Conservation (phyloP, 2,888 invertebrate species). For the Agriopis marginaria region DNA sequence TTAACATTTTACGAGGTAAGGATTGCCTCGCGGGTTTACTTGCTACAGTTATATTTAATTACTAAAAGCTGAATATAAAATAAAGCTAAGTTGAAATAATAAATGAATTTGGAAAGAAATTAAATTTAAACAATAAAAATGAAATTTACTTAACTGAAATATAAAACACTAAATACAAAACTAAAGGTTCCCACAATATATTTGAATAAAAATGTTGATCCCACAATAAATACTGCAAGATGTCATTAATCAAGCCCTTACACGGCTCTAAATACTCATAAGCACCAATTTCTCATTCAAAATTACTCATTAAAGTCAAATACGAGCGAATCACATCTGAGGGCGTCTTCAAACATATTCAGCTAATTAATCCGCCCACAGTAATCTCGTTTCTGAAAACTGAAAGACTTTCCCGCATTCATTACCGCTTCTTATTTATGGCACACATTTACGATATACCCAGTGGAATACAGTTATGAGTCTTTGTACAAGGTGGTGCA, state of each 20-base stretch:
- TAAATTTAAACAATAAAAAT: too few species aligned
- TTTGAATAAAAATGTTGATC: neutral
- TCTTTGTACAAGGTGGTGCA: neutral
- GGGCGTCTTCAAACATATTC: conserved; percentile 34
- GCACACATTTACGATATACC: conserved; percentile 22
- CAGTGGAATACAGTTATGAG: conserved; percentile 9
- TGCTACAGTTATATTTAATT: too few species aligned
- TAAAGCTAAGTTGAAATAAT: too few species aligned
- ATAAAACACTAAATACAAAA: too few species aligned
- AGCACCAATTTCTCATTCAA: conserved; percentile 13
- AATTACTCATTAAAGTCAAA: conserved; percentile 31
- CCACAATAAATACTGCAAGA: neutral
- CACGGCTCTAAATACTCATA: conserved; percentile 11
- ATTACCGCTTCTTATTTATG: conserved; percentile 35
- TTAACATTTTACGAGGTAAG: too few species aligned
- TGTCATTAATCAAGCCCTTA: conserved; percentile 7
- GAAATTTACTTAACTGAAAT: too few species aligned
- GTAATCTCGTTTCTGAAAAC: conserved; percentile 28
- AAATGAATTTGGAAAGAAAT: too few species aligned
- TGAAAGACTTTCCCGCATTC: conserved; percentile 30
- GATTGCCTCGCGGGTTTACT: too few species aligned
- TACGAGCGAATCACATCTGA: conserved; percentile 22
- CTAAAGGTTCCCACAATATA: too few species aligned
- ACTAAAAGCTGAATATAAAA: too few species aligned
- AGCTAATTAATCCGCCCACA: conserved; percentile 35